Evolutionary conservation across 1,140 invertebrate species (phyloP), one percentile per base, ranked within the genome.

Genomic region (Cydia amplana): DNA sequence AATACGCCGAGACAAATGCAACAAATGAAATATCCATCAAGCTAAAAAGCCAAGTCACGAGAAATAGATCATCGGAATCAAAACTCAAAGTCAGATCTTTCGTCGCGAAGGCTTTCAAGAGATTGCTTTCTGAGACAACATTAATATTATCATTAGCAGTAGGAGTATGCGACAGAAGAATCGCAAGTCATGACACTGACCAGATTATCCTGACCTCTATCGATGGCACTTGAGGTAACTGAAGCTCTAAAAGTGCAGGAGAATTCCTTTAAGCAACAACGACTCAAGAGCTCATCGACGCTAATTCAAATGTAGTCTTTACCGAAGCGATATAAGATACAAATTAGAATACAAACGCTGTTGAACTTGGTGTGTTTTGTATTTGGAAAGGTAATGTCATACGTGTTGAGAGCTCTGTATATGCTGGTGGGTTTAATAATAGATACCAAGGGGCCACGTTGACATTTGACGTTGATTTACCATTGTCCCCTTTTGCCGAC

Each of bases 391-490:
- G 72, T 72, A 75, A 80, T 73, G 82, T 88, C 81, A 86, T 83
- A 81, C 81, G 78, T 80, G 81, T 75, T 55, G 43, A 77, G 4
- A 74, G 84, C 25, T 84, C 90, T 79, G 43, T 40, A 46, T 87
- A 83, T 1, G 73, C n/a, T 89, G 86, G 90, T 82, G 55, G 74
- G 28, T 36, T 60, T 79, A 73, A 83, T 81, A 85, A 82, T 83
- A 81, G 74, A 78, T 36, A 81, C 82, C 82, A 84, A 85, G 83
- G 87, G 88, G 82, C 80, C 78, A 72, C 78, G 86, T 88, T 88
- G 90, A 91, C 90, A 90, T 88, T 85, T 88, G 90, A 91, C 89
- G 90, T 91, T 91, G 89, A 91, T 91, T 91, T 87, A 86, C 84
- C 85, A 91, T 91, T 91, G 88, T 91, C 81, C 83, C 73, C 79